Evolutionary conservation across 2,888 invertebrate species (phyloP), one percentile per base, ranked within the genome.

Genomic region (Apodemia hepburni): DNA sequence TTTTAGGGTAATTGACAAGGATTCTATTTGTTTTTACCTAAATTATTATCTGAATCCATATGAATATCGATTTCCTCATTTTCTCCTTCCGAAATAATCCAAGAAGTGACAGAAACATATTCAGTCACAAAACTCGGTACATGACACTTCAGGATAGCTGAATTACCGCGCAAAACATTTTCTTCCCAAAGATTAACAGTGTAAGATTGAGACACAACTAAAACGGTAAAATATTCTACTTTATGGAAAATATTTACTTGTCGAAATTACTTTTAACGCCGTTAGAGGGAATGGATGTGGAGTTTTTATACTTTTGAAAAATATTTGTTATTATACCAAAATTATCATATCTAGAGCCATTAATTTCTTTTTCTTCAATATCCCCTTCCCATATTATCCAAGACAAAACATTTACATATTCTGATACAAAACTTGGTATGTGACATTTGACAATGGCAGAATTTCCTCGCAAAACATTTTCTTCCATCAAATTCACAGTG

Each of bases 61-160:
- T 86, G 82, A 70, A 88, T 93, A 81, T 87, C 92, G 75, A 83
- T 85, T 73, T 87, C 84, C 68, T 85, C 82, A 45, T 70, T 73
- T 47, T 81, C 81, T 60, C 93, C 93, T 82, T 95, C 95, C 80
- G 96, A 95, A 86, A 96, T 95, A 78, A 97, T 93, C 97, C 97
- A 98, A 78, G 96, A 95, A 77, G 94, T 95, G 75, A 97, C 95
- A 79, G 93, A 93, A 75, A 97, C 97, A 92, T 96, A 97, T 92
- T 97, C 97, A 81, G 97, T 95, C 77, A 97, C 97, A 92, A 97
- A 97, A 93, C 97, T 97, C 77, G 97, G 97, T 86, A 98, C 96
- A 89, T 97, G 97, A 92, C 97, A 98, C 93, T 97, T 97, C 78
- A 97, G 92, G 85, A 97, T 96, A 75, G 96, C 97, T 75, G 97